Conservation (phyloP, 2,888 invertebrate species). For the Dinocampus coccinellae region DNA sequence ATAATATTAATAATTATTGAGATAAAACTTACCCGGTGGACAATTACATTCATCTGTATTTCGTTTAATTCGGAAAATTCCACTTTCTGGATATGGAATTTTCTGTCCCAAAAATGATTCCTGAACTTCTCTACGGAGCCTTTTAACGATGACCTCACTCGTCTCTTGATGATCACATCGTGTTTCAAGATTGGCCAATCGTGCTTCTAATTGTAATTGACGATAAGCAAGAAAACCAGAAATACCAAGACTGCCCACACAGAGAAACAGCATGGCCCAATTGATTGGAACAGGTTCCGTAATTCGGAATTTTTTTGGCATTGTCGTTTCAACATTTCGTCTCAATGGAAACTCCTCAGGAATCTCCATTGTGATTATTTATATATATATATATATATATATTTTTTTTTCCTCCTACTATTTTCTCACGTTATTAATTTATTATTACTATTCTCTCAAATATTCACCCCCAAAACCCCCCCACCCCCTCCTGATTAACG, state of each 20-base stretch:
- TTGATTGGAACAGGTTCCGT: slow-evolving; percentile 46
- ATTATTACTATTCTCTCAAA: too few species aligned
- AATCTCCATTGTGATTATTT: slow-evolving; percentile 56
- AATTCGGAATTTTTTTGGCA: slow-evolving; percentile 55
- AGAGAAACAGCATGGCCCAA: slow-evolving; percentile 62
- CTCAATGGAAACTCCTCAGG: slow-evolving; percentile 49
- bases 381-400: too few species aligned
- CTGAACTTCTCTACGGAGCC: slow-evolving; percentile 54
- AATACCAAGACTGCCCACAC: slow-evolving; percentile 59
- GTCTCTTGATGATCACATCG: slow-evolving; percentile 48
- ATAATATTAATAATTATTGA: background rate
- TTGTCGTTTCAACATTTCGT: slow-evolving; percentile 51
- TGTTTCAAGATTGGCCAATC: slow-evolving; percentile 59
- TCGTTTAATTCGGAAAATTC: slow-evolving; percentile 60
- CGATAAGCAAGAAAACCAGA: slow-evolving; percentile 61
- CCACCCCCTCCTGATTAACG: slow-evolving; percentile 8
- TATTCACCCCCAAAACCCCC: slow-evolving; percentile 4
- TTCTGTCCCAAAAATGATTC: slow-evolving; percentile 47
- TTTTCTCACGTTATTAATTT: too few species aligned
- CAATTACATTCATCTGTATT: slow-evolving; percentile 64
- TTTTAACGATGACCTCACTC: slow-evolving; percentile 50
- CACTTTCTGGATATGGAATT: slow-evolving; percentile 39
- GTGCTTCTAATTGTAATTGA: slow-evolving; percentile 58
- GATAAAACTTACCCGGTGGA: slow-evolving; percentile 60
- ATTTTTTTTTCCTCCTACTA: too few species aligned